Evolutionary conservation across 2,888 invertebrate genomes (phyloP).

Genomic region (Chrysolina haemoptera): DNA sequence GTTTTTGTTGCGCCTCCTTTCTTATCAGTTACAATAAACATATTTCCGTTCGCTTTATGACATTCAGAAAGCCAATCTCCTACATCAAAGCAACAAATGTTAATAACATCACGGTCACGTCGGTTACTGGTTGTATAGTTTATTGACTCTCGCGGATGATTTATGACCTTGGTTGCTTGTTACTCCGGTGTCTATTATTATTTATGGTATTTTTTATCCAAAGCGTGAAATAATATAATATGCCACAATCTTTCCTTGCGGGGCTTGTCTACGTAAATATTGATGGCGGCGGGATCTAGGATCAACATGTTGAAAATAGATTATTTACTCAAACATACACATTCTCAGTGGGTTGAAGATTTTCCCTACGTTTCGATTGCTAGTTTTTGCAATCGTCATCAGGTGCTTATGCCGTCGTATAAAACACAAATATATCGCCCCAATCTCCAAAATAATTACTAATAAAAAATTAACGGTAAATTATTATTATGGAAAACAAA

Average conservation of each 20-base stretch:
- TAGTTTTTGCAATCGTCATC: no score
- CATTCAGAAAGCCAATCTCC: not conserved
- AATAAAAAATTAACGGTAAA: no score
- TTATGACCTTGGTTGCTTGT: constrained; percentile 19
- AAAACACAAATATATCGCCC: no score
- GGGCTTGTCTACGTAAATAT: not conserved
- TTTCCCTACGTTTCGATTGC: no score
- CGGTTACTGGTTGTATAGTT: constrained; percentile 5
- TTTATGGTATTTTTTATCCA: constrained; percentile 3
- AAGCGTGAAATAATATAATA: not conserved
- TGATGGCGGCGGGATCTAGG: not conserved
- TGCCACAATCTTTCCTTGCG: not conserved
- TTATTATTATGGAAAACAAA: no score
- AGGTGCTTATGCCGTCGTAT: no score
- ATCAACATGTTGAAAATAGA: not conserved
- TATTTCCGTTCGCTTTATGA: not conserved
- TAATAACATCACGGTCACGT: constrained; percentile 14
- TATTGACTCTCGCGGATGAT: constrained; percentile 22
- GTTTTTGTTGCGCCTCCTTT: not conserved
- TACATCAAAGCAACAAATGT: not conserved
- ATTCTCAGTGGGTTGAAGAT: not conserved
- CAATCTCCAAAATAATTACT: no score
- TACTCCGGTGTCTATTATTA: constrained; percentile 11
- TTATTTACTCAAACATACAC: not conserved
- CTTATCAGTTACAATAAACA: not conserved